phyloP scores from a whole-genome alignment of 2,113 vertebrate species.

The Apodemus speciosus region DNA sequence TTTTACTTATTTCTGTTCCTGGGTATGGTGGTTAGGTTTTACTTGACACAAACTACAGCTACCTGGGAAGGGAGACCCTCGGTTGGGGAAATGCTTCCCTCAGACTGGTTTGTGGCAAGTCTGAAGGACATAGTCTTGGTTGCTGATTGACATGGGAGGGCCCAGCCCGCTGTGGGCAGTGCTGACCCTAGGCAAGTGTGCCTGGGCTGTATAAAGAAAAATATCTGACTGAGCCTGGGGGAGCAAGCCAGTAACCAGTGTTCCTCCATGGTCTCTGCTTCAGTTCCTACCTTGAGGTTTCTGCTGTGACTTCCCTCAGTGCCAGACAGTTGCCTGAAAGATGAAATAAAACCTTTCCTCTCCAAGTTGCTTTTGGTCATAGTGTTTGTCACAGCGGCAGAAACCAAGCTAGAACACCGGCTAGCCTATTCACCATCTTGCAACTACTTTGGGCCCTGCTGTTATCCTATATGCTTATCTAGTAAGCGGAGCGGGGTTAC shows the following conservation, averaged over 20 bases:
- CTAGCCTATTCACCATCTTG: conserved; percentile 11
- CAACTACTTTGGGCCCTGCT: not conserved
- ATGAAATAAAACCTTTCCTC: not conserved
- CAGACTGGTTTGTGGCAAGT: not conserved
- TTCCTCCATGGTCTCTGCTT: not conserved
- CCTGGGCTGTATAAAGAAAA: not conserved
- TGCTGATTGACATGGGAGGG: not conserved
- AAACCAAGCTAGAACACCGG: not conserved
- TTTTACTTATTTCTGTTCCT: not conserved
- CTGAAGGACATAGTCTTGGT: not conserved
- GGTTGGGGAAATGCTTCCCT: not conserved
- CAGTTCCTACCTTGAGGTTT: not conserved
- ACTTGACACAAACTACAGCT: not conserved
- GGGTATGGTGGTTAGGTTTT: not conserved
- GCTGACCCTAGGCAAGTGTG: not conserved
- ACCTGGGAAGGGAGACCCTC: not conserved
- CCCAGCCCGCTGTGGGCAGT: not conserved
- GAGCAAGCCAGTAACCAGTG: not conserved
- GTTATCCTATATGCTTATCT: not conserved
- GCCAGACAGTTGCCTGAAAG: not conserved
- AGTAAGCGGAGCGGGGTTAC: not conserved
- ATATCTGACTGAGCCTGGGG: not conserved
- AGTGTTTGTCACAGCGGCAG: not conserved
- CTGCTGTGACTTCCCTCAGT: not conserved
- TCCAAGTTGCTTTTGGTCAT: not conserved